Evolutionary conservation across 2,113 vertebrate genomes (phyloP).

Genomic region (Numenius arquata): DNA sequence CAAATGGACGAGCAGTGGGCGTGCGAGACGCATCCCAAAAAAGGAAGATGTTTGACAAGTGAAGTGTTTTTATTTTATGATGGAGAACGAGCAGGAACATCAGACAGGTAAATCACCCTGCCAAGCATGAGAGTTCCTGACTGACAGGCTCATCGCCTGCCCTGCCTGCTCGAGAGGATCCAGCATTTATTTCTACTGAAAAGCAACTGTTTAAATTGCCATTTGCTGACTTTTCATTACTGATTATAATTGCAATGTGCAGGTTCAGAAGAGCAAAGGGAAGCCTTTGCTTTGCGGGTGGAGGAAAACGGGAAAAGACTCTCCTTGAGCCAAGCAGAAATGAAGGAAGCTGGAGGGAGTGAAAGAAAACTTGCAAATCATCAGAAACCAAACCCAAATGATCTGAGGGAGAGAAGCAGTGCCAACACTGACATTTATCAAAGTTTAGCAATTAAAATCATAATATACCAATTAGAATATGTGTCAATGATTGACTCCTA

Average conservation of each 20-base stretch:
- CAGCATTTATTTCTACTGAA: background rate
- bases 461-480: background rate
- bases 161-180: background rate
- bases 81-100: constrained; percentile 33
- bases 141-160: constrained; percentile 19
- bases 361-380: background rate
- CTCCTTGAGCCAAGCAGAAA: background rate
- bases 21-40: background rate
- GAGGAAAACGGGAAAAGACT: background rate
- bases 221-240: constrained; percentile 27
- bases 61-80: constrained; percentile 50
- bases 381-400: background rate
- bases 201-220: constrained; percentile 2
- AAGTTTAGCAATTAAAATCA: background rate
- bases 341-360: background rate
- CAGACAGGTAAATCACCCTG: constrained; percentile 39
- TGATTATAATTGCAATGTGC: constrained; percentile 29
- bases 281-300: background rate
- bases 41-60: constrained; percentile 45
- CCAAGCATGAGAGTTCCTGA: background rate
- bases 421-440: background rate
- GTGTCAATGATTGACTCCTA: background rate
- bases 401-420: background rate
- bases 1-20: background rate
- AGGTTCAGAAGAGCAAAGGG: constrained; percentile 1